Base-by-base conservation (phyloP, 35 echinoderm and acorn worm species). In the Anneissia japonica region DNA sequence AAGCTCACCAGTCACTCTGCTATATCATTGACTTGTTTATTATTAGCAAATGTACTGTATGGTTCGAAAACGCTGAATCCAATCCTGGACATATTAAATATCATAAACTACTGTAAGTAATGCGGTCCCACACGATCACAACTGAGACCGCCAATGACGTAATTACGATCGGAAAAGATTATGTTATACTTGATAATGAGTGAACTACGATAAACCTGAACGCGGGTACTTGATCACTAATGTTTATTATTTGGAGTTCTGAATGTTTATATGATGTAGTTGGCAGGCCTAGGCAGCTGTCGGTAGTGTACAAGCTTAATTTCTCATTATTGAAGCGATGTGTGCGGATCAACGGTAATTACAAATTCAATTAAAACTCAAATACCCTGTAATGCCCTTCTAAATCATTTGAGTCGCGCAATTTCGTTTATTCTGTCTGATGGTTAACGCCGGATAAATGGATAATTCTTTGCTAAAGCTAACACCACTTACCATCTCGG, bases 361-460 rank as follows among this genome's bases (percentile, higher is more conserved):
- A 64, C 51, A 64, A 64, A 64, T 64, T 64, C 51, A 64, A 64
- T 64, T 64, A 64, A 64, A 64, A 64, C 51, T 64, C 51, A 64
- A 64, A 64, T 64, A 64, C 51, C 51, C 51, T 64, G 51, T 64
- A 64, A 64, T 64, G 51, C 51, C 19, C 7, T 64, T 9, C 51
- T 64, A 64, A 64, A 64, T 64, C 51, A 64, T 64, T 16, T 64
- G 51, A 64, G 5, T 64, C 51, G 51, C 51, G 51, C 51, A 64
- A 64, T 64, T 64, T 64, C 51, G 51, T 64, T 64, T 64, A 64
- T 64, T 64, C 51, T 64, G 51, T 64, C 51, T 64, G 51, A 64
- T 64, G 51, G 51, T 64, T 64, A 64, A 64, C 51, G 51, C 21
- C 51, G 51, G 51, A 64, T 64, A 64, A 64, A 64, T 64, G 51